These are phyloP conservation scores for Megalops atlanticus DNA, from an alignment of 2,113 vertebrate genomes.

Conservation along the genomic window DNA sequence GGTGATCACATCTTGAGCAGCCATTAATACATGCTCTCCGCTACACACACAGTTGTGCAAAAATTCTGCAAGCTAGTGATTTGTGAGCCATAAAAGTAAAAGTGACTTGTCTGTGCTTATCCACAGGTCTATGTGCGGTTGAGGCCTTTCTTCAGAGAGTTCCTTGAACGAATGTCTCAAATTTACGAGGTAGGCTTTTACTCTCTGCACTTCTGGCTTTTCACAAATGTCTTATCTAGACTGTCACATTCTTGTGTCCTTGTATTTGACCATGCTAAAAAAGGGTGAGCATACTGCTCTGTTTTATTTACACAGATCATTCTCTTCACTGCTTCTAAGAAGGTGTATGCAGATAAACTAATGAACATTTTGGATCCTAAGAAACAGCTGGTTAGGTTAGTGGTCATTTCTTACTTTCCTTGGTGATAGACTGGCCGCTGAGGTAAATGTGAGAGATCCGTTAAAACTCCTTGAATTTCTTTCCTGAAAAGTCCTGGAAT, in stretches of 20 bases:
- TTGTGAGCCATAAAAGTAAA: background rate
- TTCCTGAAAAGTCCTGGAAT: no score
- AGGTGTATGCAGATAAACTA: conserved; percentile 98
- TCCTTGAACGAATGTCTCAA: conserved; percentile 97
- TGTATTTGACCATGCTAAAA: background rate
- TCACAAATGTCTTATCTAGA: no score
- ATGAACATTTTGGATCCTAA: conserved; percentile 98
- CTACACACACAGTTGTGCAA: no score
- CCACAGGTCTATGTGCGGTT: conserved; percentile 94
- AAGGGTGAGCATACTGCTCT: background rate
- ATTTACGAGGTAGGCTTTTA: conserved; percentile 88
- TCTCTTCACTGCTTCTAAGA: conserved; percentile 99
- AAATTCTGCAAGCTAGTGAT: no score
- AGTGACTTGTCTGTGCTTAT: conserved; percentile 36
- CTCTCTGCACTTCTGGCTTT: background rate
- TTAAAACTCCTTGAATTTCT: no score
- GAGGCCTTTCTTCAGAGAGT: conserved; percentile 97
- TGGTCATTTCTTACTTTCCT: background rate
- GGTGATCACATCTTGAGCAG: no score
- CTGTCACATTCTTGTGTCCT: background rate
- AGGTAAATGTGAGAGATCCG: no score
- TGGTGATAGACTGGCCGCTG: no score
- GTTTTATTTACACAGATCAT: conserved; percentile 80
- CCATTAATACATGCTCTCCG: no score
- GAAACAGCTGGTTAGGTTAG: conserved; percentile 96